Evolutionary conservation across 2,797 vertebrate species (phyloP).

Genomic region (Pipistrellus pipistrellus): DNA sequence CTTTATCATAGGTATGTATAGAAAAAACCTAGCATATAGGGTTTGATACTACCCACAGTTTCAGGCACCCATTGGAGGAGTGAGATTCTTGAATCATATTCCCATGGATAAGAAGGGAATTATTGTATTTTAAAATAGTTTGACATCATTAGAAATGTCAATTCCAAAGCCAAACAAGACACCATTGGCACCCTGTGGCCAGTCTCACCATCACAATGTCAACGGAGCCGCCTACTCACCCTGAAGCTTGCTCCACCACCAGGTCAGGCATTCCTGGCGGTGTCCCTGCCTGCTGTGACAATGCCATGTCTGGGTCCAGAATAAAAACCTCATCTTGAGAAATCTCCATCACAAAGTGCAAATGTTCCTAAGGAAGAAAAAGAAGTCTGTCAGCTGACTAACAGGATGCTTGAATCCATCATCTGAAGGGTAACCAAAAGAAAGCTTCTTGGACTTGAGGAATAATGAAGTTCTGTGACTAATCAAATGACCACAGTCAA

Average conservation of each 20-base stretch:
- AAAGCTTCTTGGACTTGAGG: not conserved
- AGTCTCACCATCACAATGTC: too few relatives aligned
- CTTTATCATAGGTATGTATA: not conserved
- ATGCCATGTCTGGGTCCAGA: slow-evolving; percentile 94
- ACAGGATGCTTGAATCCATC: not conserved
- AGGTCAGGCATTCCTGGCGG: slow-evolving; percentile 96
- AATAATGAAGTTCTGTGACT: not conserved
- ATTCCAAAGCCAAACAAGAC: not conserved
- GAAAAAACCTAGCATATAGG: not conserved
- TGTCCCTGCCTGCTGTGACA: slow-evolving; percentile 89
- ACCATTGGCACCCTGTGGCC: not conserved
- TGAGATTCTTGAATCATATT: not conserved
- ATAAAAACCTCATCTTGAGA: slow-evolving; percentile 99
- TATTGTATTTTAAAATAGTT: not conserved
- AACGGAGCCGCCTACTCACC: slow-evolving; percentile 89
- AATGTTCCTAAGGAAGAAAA: slow-evolving; percentile 93
- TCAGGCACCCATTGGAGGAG: not conserved
- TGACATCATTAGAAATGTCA: not conserved
- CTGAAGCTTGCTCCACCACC: slow-evolving; percentile 95
- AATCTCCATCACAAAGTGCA: slow-evolving; percentile 99
- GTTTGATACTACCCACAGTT: not conserved
- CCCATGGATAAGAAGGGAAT: not conserved
- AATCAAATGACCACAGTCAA: too few relatives aligned
- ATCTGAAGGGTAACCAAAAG: not conserved
- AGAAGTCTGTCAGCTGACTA: slow-evolving; percentile 7